Percentiles rank a stretch among this genome's conserved stretches.
phyloP scores from a whole-genome alignment of 2,888 invertebrate species.

The Lasioglossum pauxillum region DNA sequence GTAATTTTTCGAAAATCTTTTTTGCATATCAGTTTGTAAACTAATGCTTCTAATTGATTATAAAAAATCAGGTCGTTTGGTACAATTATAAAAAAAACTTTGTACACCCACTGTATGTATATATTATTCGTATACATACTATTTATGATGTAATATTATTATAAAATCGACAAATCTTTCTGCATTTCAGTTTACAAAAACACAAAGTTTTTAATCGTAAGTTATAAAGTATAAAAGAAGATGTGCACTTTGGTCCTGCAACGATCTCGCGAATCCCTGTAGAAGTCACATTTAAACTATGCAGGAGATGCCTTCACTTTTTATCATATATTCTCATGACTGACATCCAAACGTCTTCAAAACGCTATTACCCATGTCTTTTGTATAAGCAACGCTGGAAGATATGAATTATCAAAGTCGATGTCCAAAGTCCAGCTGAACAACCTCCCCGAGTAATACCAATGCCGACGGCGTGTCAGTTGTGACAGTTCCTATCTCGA shows the following conservation, averaged over 20 bases:
- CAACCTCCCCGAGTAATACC: neutral
- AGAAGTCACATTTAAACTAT: neutral
- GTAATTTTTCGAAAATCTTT: no score
- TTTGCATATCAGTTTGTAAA: no score
- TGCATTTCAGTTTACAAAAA: neutral
- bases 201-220: neutral
- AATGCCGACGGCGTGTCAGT: neutral
- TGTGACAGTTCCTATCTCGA: neutral
- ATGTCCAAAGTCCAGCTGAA: neutral
- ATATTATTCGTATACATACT: neutral
- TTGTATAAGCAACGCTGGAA: neutral
- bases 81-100: no score
- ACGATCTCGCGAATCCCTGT: neutral
- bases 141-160: no score
- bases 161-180: neutral
- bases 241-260: neutral
- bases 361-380: neutral
- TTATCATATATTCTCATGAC: neutral
- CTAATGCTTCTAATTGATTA: no score
- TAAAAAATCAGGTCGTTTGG: no score
- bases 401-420: slow-evolving; percentile 2
- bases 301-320: neutral
- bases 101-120: no score
- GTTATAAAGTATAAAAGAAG: neutral
- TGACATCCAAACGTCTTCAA: neutral